Conservation (phyloP, 2,797 vertebrate species). For the Myotis planiceps region DNA sequence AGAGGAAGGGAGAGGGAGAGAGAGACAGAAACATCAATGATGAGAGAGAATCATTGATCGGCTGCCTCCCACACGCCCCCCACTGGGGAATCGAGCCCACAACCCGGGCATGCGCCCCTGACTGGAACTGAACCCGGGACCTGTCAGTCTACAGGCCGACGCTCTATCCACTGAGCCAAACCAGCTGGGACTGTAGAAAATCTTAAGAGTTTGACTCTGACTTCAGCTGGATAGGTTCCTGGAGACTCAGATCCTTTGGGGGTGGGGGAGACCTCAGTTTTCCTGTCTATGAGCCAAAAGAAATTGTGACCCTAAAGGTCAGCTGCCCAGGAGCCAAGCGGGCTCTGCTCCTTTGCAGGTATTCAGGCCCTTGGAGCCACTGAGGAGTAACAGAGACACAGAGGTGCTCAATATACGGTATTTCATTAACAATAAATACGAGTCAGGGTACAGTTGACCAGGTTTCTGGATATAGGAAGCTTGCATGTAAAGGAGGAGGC, state of each 20-base stretch:
- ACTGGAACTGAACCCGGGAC: no score
- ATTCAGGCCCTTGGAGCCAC: not conserved
- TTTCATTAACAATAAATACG: not conserved
- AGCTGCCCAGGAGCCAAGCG: not conserved
- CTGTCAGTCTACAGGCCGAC: no score
- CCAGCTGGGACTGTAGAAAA: not conserved
- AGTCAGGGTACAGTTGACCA: not conserved
- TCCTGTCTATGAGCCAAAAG: not conserved
- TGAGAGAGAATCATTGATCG: no score
- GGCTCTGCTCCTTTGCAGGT: not conserved
- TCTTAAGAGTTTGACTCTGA: conserved; percentile 9
- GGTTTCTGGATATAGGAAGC: not conserved
- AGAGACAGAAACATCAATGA: no score
- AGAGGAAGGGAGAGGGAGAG: no score
- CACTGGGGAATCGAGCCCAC: no score
- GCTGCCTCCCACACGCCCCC: no score
- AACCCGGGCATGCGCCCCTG: no score
- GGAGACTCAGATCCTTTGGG: not conserved
- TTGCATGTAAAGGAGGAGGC: not conserved
- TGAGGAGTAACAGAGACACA: not conserved
- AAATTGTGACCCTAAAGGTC: not conserved
- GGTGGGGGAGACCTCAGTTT: not conserved
- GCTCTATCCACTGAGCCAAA: no score
- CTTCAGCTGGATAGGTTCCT: not conserved
- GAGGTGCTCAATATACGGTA: not conserved